Percentiles rank a stretch among this genome's conserved stretches.
Evolutionary conservation across 2,113 vertebrate species (phyloP).

Genomic region (Daubentonia madagascariensis): DNA sequence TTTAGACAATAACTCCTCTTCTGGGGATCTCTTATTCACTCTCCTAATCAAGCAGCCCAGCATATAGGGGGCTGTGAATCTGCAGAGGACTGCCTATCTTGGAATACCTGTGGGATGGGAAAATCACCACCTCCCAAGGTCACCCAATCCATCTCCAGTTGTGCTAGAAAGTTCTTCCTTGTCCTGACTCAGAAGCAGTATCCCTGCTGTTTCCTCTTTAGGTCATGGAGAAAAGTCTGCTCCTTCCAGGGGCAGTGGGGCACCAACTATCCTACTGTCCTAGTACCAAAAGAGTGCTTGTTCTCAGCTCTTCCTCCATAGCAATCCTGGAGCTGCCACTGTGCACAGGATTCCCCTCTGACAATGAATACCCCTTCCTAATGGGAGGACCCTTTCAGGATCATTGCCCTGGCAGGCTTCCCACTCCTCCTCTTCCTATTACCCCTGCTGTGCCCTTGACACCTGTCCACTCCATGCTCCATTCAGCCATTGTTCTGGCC

Average conservation of each 20-base stretch:
- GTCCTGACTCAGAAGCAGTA: background rate
- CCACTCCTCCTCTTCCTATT: background rate
- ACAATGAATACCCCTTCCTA: background rate
- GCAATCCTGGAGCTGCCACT: background rate
- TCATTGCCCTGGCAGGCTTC: background rate
- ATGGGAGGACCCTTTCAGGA: background rate
- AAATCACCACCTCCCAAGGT: background rate
- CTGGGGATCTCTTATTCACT: background rate
- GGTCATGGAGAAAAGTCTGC: background rate
- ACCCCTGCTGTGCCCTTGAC: background rate
- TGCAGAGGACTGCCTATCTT: background rate
- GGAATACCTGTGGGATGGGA: background rate
- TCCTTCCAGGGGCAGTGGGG: background rate
- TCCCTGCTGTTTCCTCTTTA: background rate
- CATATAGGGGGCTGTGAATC: too few relatives aligned
- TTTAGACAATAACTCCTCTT: background rate
- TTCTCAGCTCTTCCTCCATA: fast-evolving
- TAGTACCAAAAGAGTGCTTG: background rate
- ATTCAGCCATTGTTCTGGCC: background rate
- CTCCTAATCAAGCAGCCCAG: background rate
- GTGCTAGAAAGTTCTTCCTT: background rate
- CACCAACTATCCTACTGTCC: background rate
- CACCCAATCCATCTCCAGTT: background rate
- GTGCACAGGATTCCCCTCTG: background rate
- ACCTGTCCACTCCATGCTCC: background rate